These are phyloP conservation scores for Parazoanthus darwini DNA, from an alignment of 92 coral and sea anemone species.

Conservation along the genomic window DNA sequence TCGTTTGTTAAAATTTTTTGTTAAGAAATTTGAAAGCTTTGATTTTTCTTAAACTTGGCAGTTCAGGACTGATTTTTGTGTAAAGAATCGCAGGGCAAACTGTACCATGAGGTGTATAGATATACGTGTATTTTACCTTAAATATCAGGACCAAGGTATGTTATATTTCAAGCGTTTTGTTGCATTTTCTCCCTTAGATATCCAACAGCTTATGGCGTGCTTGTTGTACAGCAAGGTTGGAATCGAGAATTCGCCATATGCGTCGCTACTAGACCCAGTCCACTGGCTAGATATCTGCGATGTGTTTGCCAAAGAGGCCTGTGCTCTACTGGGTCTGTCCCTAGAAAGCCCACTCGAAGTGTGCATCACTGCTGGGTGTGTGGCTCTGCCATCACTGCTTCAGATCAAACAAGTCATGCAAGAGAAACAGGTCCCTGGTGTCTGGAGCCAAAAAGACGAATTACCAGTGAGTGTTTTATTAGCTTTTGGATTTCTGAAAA, in stretches of 20 bases:
- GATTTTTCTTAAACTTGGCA: too few relatives aligned
- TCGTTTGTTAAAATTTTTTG: too few relatives aligned
- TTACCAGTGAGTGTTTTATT: slow-evolving; percentile 75
- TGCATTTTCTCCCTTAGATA: slow-evolving; percentile 52
- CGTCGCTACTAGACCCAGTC: slow-evolving; percentile 87
- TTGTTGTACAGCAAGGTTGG: slow-evolving; percentile 88
- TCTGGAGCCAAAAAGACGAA: slow-evolving; percentile 97
- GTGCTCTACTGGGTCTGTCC: slow-evolving; percentile 93
- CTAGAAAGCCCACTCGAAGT: slow-evolving; percentile 96
- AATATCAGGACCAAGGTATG: neutral
- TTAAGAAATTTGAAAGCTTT: too few relatives aligned
- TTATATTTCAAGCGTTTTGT: neutral
- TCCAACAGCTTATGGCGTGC: slow-evolving; percentile 98
- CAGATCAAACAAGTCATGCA: slow-evolving; percentile 99
- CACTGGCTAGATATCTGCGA: slow-evolving; percentile 98
- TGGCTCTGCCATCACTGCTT: slow-evolving; percentile 90
- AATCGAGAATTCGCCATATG: slow-evolving; percentile 94
- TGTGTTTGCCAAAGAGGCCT: slow-evolving; percentile 94
- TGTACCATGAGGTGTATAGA: too few relatives aligned
- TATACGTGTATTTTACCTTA: too few relatives aligned
- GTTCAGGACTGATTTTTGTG: too few relatives aligned
- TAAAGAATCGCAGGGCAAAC: too few relatives aligned
- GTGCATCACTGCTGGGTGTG: slow-evolving; percentile 95
- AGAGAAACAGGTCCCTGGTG: slow-evolving; percentile 94
- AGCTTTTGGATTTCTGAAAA: neutral